Evolutionary conservation across 2,797 vertebrate species (phyloP).

Genomic region (Malurus leucopterus): DNA sequence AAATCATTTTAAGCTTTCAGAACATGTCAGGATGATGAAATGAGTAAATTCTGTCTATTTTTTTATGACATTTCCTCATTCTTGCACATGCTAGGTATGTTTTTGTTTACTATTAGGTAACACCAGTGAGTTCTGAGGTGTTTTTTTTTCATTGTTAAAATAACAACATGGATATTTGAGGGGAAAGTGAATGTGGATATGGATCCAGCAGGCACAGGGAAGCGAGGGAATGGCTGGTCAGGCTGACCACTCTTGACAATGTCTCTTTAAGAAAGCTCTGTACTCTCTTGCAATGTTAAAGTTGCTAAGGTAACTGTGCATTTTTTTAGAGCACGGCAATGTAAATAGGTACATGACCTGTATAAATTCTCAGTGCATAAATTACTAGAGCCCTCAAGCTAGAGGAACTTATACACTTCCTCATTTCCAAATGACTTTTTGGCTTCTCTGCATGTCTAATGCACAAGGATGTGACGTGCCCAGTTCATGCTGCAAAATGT

Average conservation of each 20-base stretch:
- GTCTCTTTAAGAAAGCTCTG: constrained; percentile 54
- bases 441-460: background rate
- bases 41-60: background rate
- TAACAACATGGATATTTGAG: background rate
- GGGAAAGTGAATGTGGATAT: fast-evolving
- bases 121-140: background rate
- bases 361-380: constrained; percentile 67
- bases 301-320: constrained; percentile 68
- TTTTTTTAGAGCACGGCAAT: constrained; percentile 64
- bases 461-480: background rate
- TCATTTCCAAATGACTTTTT: constrained; percentile 43
- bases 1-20: constrained; percentile 47
- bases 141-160: background rate
- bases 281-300: constrained; percentile 46
- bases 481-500: background rate
- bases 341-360: constrained; percentile 69
- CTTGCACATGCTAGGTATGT: background rate
- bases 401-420: constrained; percentile 36
- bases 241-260: background rate
- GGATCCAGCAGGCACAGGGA: background rate
- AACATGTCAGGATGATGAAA: constrained; percentile 27
- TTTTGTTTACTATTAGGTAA: background rate
- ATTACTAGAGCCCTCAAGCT: constrained; percentile 55
- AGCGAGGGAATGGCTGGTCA: background rate
- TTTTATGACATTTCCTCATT: background rate